Evolutionary conservation across 2,797 vertebrate genomes (phyloP).

Genomic region (Hemibagrus guttatus): DNA sequence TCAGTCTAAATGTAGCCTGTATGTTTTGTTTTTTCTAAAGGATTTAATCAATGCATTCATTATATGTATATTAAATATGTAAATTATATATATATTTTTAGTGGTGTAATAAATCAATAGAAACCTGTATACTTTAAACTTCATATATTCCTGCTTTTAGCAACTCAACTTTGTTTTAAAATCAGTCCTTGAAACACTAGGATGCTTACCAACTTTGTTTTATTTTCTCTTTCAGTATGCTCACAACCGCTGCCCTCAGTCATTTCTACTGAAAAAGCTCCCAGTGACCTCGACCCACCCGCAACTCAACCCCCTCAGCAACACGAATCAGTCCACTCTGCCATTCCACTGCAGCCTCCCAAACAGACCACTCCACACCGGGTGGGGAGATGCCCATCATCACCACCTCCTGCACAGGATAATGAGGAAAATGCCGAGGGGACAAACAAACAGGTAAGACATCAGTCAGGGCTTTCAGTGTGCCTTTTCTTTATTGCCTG

Average conservation of each 20-base stretch:
- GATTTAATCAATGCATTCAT: background rate
- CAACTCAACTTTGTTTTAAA: background rate
- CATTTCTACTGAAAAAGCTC: constrained; percentile 14
- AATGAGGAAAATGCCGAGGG: constrained; percentile 8
- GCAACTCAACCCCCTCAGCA: constrained; percentile 64
- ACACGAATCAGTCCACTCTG: constrained; percentile 72
- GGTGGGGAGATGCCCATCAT: constrained; percentile 36
- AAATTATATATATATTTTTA: too few relatives aligned
- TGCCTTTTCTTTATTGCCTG: background rate
- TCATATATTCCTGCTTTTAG: background rate
- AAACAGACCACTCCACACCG: constrained; percentile 72
- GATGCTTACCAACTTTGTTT: background rate
- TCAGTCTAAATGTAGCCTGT: background rate
- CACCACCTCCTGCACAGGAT: constrained; percentile 15
- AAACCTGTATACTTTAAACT: background rate
- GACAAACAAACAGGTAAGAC: constrained; percentile 17
- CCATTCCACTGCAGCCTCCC: constrained; percentile 82
- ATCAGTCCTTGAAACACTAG: background rate
- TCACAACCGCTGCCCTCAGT: constrained; percentile 17
- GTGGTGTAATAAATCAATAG: too few relatives aligned
- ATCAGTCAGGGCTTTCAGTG: background rate
- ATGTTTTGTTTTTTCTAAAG: background rate
- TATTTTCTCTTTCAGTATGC: background rate
- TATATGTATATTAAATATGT: too few relatives aligned
- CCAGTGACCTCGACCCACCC: constrained; percentile 32